Base-by-base conservation (phyloP, 2,797 vertebrate genomes). In the Protosalanx chinensis region DNA sequence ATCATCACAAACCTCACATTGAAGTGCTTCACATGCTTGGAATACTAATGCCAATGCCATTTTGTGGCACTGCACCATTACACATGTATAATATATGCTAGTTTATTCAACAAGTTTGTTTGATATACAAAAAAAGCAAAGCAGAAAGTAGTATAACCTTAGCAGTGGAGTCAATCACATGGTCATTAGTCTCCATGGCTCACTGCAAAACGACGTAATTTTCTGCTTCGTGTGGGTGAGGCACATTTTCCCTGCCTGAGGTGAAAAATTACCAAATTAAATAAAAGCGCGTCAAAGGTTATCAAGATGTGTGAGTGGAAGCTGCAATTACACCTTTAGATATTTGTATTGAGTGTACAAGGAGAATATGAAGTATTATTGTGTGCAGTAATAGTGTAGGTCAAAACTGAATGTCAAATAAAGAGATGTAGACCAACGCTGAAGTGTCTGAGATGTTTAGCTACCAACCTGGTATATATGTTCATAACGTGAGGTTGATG, bases 41-140 rank as follows among this genome's bases (percentile, higher is more conserved):
- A 88, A 90, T 89, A 86, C 84, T 85, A 82, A 87, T 74, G 62
- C 23, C 10, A 30, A 58, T 20, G 23, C 71, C 71, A 74, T 77
- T 80, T 71, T 16, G 77, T 66, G 66, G 77, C 81, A 75, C 68
- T 75, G 71, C 74, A 73, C 74, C 58, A 71, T 81, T 84, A 70
- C 82, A 68, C 63, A 61, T 74, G 72, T 59, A 57, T 76, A 84
- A 85, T 81, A 64, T 75, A 85, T 85, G 84, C 74, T 73, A 82
- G 86, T 87, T 79, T 83, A 78, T 72, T 70, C 79, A 70, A 72
- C 62, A 76, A 23, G 74, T 16, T 73, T 81, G 76, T 71, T n/a
- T 81, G 59, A 86, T 76, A 68, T 71, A 78, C 81, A 46, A 57
- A 79, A 73, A 80, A 78, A n/a, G 64, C 78, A 79, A 64, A 75